phyloP scores from a whole-genome alignment of 2,888 invertebrate species.

The Slavum lentiscoides region DNA sequence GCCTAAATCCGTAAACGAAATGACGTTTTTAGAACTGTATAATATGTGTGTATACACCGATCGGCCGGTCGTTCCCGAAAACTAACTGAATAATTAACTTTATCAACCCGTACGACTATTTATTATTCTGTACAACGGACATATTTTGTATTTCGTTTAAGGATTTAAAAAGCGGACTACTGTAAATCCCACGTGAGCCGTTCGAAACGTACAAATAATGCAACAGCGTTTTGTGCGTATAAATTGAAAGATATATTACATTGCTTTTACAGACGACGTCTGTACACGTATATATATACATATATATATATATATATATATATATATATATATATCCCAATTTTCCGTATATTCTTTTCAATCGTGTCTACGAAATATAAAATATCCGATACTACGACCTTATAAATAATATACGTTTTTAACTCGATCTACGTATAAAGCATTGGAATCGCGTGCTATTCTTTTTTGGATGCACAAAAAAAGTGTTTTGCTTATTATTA shows the following conservation, averaged over 20 bases:
- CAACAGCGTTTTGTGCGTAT: not conserved
- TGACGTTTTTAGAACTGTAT: not conserved
- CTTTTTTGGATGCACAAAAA: not conserved
- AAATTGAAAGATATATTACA: not conserved
- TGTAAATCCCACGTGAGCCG: not conserved
- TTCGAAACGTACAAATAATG: not conserved
- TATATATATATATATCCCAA: no score
- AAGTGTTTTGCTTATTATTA: conserved; percentile 28
- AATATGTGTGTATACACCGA: no score
- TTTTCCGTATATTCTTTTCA: not conserved
- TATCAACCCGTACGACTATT: not conserved
- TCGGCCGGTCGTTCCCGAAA: not conserved
- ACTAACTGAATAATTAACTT: not conserved
- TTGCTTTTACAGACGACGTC: not conserved
- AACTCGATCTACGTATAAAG: not conserved
- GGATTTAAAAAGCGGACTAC: not conserved
- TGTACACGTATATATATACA: not conserved
- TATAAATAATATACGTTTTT: not conserved
- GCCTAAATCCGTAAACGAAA: not conserved
- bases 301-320: not conserved
- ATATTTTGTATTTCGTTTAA: not conserved
- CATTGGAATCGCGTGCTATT: not conserved
- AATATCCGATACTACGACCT: conserved; percentile 1
- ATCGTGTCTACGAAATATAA: not conserved
- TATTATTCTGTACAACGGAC: not conserved